Conservation (phyloP, 2,888 invertebrate genomes). For the Laspeyria flexula region DNA sequence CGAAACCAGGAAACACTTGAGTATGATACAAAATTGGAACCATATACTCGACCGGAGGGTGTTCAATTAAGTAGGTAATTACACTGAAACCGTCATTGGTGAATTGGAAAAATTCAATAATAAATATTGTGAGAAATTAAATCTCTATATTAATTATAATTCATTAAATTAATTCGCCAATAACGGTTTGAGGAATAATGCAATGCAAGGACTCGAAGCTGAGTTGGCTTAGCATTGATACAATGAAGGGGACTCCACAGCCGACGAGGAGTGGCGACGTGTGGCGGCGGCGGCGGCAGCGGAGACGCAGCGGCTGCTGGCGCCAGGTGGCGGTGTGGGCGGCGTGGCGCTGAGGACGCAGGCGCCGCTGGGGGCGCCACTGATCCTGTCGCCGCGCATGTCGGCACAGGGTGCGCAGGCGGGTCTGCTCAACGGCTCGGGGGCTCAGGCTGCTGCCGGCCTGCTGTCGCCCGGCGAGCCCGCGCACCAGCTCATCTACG, state of each 20-base stretch:
- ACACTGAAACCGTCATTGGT: background rate
- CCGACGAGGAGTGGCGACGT: slow-evolving; percentile 95
- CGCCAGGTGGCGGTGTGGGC: slow-evolving; percentile 81
- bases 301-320: slow-evolving; percentile 92
- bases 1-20: background rate
- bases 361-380: slow-evolving; percentile 95
- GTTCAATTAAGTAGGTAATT: background rate
- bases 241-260: slow-evolving; percentile 82
- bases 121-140: too few species aligned
- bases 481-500: slow-evolving; percentile 94
- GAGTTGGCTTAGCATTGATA: slow-evolving; percentile 74
- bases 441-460: slow-evolving; percentile 72
- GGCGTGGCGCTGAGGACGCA: slow-evolving; percentile 88
- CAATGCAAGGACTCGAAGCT: slow-evolving; percentile 14
- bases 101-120: background rate
- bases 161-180: background rate
- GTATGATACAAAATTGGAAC: background rate
- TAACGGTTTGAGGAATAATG: background rate
- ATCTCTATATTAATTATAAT: too few species aligned
- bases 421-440: slow-evolving; percentile 86
- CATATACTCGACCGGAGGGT: background rate
- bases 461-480: slow-evolving; percentile 87
- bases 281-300: slow-evolving; percentile 92
- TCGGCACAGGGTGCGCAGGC: slow-evolving; percentile 92
- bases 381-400: slow-evolving; percentile 96